Base-by-base conservation (phyloP, 2,888 invertebrate genomes). In the Boloria selene region DNA sequence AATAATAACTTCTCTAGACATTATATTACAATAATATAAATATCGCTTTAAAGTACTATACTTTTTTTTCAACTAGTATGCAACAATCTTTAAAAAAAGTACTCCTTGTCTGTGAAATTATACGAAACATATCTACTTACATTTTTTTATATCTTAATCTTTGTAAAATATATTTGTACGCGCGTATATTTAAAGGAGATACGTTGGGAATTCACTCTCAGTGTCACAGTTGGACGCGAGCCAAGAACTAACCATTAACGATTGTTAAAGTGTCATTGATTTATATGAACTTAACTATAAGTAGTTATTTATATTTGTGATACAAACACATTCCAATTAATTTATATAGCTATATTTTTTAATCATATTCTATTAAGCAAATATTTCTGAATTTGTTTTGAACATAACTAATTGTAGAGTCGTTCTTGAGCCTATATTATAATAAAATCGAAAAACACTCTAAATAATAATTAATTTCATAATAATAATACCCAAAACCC, bases 401-500 rank as follows among this genome's bases (percentile, higher is more conserved):
- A 44, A 45, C 55, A 16, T 10, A 38, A n/a, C 45, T 42, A 44
- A 56, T 56, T 56, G n/a, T 56, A 16, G 45, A 56, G 56, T 56
- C 59, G 31, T 49, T 31, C 47, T 42, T 51, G 38, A 26, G 42
- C 5, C 14, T 51, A 42, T 50, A 51, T 61, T 61, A 50, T 60
- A 50, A 61, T 49, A n/a, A 13, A 49, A 64, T 64, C 56, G 10
- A 56, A 56, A 50, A 51, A 56, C 14, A 56, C 59, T 49, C 59
- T 47, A 17, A n/a, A n/a, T n/a, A n/a, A n/a, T 38, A 59, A 47
- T 56, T 56, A 58, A 50, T 58, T 26, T 17, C 64, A 51, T 56
- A 50, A 64, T 58, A 64, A 58, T 55, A 55, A 63, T 60, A 60
- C n/a, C 64, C 49, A 38, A 51, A 60, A 38, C 53, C 54, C 54